Evolutionary conservation across 2,113 vertebrate genomes (phyloP), one percentile per base, ranked within the genome.

Genomic region (Megaleporinus macrocephalus): DNA sequence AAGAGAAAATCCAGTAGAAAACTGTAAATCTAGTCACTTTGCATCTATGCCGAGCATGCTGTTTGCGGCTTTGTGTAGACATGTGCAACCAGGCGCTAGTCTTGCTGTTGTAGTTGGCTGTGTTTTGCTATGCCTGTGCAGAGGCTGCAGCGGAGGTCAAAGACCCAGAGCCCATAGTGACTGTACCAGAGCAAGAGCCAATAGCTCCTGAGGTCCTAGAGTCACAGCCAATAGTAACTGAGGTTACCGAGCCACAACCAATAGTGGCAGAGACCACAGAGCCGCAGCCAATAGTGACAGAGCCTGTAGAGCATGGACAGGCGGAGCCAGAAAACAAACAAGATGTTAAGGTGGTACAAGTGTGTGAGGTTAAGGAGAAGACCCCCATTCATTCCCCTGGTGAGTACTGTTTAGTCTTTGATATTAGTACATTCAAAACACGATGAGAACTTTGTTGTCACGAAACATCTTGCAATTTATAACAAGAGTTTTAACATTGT

Each of bases 101-200:
- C 91, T 90, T 91, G 91, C 92, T 91, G 93, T 91, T 92, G 85
- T 84, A 93, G 92, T 91, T 86, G 86, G 72, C 87, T 93, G 91
- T 95, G 89, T 95, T n/a, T 87, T 93, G 90, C 90, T 92, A 72
- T 90, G 91, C 94, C 90, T 92, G 74, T 90, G 91, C 94, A 94
- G 94, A 94, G 84, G 82, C 90, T 66, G 89, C 84, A 94, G 89
- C 84, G 83, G 90, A 92, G 85, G 85, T 78, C 73, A 66, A 78
- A 83, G 73, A 82, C 63, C 66, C 78, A 73, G 74, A 75, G 41
- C 29, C 47, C 80, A 72, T 57, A 78, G 84, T 81, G 75, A 82
- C 59, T 70, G 36, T 36, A 49, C 66, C 76, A 77, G 82, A 80
- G 57, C 69, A 75, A 79, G 84, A 74, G 68, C 73, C 85, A 70